Conservation (phyloP, 2,113 vertebrate species). For the Notothenia rossii region DNA sequence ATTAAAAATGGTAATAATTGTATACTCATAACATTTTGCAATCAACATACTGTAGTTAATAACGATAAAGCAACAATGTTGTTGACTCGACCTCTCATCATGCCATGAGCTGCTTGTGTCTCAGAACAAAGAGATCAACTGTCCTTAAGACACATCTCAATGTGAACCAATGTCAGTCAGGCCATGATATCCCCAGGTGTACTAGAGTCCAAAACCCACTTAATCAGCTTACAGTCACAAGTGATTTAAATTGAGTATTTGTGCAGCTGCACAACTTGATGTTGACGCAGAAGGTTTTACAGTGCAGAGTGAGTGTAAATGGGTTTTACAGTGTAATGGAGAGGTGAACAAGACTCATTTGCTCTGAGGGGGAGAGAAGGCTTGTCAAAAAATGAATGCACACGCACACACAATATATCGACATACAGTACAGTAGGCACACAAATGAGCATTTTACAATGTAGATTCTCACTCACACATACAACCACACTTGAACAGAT, state of each 20-base stretch:
- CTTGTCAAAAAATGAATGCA: slow-evolving; percentile 6
- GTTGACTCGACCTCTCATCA: background rate
- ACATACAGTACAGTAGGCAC: slow-evolving; percentile 49
- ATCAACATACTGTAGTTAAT: no score
- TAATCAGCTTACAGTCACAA: slow-evolving; percentile 54
- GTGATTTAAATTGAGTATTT: slow-evolving; percentile 57
- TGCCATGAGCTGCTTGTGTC: background rate
- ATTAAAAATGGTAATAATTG: no score
- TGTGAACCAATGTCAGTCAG: slow-evolving; percentile 13
- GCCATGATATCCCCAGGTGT: slow-evolving; percentile 14
- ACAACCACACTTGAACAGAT: slow-evolving; percentile 9
- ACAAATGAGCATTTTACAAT: slow-evolving; percentile 32
- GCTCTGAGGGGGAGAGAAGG: slow-evolving; percentile 39
- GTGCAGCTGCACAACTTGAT: slow-evolving; percentile 64
- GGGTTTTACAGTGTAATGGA: slow-evolving; percentile 51
- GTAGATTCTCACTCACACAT: slow-evolving; percentile 26
- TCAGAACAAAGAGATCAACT: slow-evolving; percentile 19
- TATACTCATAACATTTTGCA: no score
- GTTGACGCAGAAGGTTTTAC: slow-evolving; percentile 40
- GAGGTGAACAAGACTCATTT: slow-evolving; percentile 59
- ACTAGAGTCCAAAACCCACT: slow-evolving; percentile 38
- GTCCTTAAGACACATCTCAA: slow-evolving; percentile 26
- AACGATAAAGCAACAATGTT: no score
- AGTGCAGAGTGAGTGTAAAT: slow-evolving; percentile 33
- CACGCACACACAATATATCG: slow-evolving; percentile 8